These are phyloP conservation scores for Cheumatopsyche charites DNA, from an alignment of 1,140 invertebrate genomes.

Conservation along the genomic window DNA sequence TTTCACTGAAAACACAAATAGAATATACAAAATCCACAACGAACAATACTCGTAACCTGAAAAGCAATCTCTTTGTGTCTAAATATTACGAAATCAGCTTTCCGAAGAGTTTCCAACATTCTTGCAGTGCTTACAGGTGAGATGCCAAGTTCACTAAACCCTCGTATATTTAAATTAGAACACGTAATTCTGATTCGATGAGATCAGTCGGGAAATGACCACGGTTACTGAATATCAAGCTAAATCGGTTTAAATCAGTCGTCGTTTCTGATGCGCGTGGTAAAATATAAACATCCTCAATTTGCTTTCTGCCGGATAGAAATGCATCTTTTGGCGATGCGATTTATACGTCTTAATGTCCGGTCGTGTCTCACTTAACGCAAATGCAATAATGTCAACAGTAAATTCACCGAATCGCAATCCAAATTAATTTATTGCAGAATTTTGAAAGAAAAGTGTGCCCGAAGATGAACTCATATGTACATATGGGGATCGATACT, in stretches of 20 bases:
- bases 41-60: neutral
- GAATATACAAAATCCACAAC: neutral
- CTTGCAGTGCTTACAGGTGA: too few species aligned
- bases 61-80: neutral
- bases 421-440: too few species aligned
- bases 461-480: too few species aligned
- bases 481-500: neutral
- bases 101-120: too few species aligned
- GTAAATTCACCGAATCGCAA: too few species aligned
- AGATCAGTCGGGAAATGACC: too few species aligned
- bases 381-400: slow-evolving; percentile 15
- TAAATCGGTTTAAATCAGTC: neutral
- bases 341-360: slow-evolving; percentile 10
- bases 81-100: too few species aligned
- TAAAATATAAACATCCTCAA: neutral
- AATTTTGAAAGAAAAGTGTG: too few species aligned
- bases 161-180: too few species aligned
- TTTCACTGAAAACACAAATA: neutral
- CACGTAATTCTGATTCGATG: too few species aligned
- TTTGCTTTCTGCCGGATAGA: neutral
- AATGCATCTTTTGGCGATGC: neutral
- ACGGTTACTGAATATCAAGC: too few species aligned
- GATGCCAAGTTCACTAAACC: too few species aligned
- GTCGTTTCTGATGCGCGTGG: slow-evolving; percentile 2
- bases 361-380: slow-evolving; percentile 22